Evolutionary conservation across 1,140 invertebrate genomes (phyloP).

Genomic region (Euschistus heros): DNA sequence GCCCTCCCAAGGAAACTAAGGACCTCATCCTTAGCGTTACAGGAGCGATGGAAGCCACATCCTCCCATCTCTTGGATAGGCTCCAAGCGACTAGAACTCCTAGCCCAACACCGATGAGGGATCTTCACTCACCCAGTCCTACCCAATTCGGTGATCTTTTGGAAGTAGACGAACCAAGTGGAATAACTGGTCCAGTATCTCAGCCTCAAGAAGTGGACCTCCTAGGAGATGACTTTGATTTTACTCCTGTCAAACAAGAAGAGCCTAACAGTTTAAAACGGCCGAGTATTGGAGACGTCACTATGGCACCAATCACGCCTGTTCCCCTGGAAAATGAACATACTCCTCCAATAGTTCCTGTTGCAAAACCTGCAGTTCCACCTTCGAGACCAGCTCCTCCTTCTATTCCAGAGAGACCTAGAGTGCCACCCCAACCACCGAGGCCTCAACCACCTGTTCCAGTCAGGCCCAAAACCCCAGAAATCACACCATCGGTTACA

Average conservation of each 20-base stretch:
- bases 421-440: slow-evolving; percentile 26
- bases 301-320: neutral
- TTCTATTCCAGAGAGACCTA: slow-evolving; percentile 31
- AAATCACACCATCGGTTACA: slow-evolving; percentile 18
- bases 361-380: slow-evolving; percentile 6
- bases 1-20: slow-evolving; percentile 62
- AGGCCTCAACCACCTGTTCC: slow-evolving; percentile 20
- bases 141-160: slow-evolving; percentile 63
- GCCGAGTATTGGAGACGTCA: neutral
- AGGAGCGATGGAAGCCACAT: slow-evolving; percentile 77
- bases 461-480: neutral
- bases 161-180: slow-evolving; percentile 40
- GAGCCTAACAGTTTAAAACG: neutral
- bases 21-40: slow-evolving; percentile 75
- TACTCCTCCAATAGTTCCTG: neutral
- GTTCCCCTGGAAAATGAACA: neutral
- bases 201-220: slow-evolving; percentile 28
- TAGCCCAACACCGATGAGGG: slow-evolving; percentile 65
- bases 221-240: slow-evolving; percentile 31
- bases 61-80: slow-evolving; percentile 67
- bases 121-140: slow-evolving; percentile 69
- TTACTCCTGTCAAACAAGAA: slow-evolving; percentile 28
- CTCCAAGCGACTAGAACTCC: slow-evolving; percentile 70
- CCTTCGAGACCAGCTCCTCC: slow-evolving; percentile 31
- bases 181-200: slow-evolving; percentile 26